A percentile compares a stretch with the other conserved stretches of the same genome.
Evolutionary conservation across 2,888 invertebrate genomes (phyloP).

Genomic region (Dexiosoma caninum): DNA sequence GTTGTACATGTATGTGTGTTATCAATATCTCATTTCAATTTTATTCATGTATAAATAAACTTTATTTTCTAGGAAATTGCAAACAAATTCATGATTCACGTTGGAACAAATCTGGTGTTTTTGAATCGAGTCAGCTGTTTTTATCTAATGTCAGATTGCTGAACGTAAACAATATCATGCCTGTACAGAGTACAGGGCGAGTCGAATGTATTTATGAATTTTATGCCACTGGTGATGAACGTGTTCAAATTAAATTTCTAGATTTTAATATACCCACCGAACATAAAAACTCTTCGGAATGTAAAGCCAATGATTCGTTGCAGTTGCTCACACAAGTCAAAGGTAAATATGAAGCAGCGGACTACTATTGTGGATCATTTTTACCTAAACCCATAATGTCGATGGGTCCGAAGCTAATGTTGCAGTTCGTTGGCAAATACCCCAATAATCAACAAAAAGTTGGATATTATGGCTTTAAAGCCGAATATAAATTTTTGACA

Average conservation of each 20-base stretch:
- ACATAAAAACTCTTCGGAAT: conserved; percentile 71
- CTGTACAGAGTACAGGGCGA: conserved; percentile 78
- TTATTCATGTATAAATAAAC: too few species aligned
- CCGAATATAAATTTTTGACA: conserved; percentile 92
- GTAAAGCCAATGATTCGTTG: conserved; percentile 73
- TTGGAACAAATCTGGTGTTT: conserved; percentile 87
- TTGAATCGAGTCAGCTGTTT: conserved; percentile 88
- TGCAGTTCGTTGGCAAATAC: conserved; percentile 88
- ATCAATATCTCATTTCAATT: not conserved
- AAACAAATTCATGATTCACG: conserved; percentile 89
- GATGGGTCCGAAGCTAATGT: conserved; percentile 88
- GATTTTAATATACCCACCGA: conserved; percentile 76
- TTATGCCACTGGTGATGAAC: conserved; percentile 89
- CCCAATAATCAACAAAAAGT: conserved; percentile 81
- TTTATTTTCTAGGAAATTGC: conserved; percentile 81
- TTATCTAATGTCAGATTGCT: conserved; percentile 83
- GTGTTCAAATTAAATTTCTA: conserved; percentile 80
- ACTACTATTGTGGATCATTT: conserved; percentile 89
- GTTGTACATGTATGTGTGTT: not conserved
- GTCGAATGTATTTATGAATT: conserved; percentile 91
- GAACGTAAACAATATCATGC: conserved; percentile 60
- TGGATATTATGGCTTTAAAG: conserved; percentile 90
- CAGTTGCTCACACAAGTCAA: conserved; percentile 87
- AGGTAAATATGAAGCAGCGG: conserved; percentile 90
- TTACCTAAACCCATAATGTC: conserved; percentile 95